Evolutionary conservation across 2,113 vertebrate species (phyloP).

Genomic region (Hippocampus barbouri): DNA sequence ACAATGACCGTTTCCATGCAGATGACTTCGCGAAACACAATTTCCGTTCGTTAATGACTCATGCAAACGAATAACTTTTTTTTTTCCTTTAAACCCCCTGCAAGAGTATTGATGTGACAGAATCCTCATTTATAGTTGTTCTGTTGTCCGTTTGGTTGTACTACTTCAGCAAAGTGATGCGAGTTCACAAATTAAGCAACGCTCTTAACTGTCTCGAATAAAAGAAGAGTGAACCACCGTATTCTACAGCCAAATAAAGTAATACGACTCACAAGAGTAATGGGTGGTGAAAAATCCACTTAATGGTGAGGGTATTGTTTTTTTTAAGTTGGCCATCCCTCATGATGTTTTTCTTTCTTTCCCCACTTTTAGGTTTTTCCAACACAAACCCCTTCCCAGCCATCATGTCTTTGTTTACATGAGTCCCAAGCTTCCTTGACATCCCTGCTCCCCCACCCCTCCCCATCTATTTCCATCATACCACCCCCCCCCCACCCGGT

Average conservation of each 20-base stretch:
- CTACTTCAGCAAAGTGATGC: too few relatives aligned
- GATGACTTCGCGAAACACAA: neutral
- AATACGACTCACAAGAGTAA: too few relatives aligned
- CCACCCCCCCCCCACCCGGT: constrained; percentile 6
- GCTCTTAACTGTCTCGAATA: too few relatives aligned
- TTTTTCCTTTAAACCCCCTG: neutral
- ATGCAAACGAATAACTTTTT: neutral
- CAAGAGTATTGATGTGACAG: neutral
- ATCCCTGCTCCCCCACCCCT: constrained; percentile 11
- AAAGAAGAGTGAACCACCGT: too few relatives aligned
- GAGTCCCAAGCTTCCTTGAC: neutral
- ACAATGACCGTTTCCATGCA: neutral
- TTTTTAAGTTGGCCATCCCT: neutral
- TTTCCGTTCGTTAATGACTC: neutral
- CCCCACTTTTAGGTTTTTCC: constrained; percentile 29
- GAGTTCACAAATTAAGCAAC: too few relatives aligned
- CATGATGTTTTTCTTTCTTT: neutral
- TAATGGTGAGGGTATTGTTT: too few relatives aligned
- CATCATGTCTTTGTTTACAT: constrained; percentile 60
- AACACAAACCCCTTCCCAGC: neutral
- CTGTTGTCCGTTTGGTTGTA: neutral
- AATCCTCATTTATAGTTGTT: neutral
- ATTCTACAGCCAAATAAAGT: too few relatives aligned
- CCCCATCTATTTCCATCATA: neutral
- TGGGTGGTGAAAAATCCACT: too few relatives aligned